Base-by-base conservation (phyloP, 2,888 invertebrate species). In the Tenthredo livida region DNA sequence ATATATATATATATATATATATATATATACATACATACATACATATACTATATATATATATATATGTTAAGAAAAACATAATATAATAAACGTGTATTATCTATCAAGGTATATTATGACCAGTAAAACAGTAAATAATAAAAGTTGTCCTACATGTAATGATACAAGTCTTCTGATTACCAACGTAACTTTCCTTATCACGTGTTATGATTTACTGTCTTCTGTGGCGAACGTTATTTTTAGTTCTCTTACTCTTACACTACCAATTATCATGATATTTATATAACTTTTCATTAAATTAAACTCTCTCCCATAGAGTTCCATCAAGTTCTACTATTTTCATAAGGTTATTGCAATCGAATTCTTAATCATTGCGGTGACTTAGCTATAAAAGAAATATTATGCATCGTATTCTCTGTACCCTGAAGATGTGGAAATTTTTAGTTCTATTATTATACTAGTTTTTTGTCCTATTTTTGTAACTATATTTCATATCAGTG, bases 71-170 rank as follows among this genome's bases (percentile, higher is more conserved):
- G 87, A 85, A 85, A 86, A 88, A 87, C 85, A 78, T 88, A 88
- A 88, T 87, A 88, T 89, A 89, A 90, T 89, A 89, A 90, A 89
- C 89, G 90, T 90, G 90, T 91, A 91, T 90, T 90, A 90, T 88
- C 88, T 88, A 90, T 89, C 89, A 90, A 92, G 90, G 89, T 90
- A 91, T 89, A 77, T 92, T 92, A 91, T 92, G 89, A 91, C 89
- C 92, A 91, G 90, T 90, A 89, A 90, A 89, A 88, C 88, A 92
- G 90, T 91, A 90, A 92, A 90, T 91, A 93, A 93, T 92, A 93
- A 93, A 92, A 91, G 91, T 93, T 92, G 90, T 92, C 92, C 91
- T 92, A 90, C 70, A 86, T 88, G 87, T 86, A 86, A 87, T 86
- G 40, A 40, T 17, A 61, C 37, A 80, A 37, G 78, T 80, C 6